Base-by-base conservation (phyloP, 2,113 vertebrate species). In the Zosterops pallidus region DNA sequence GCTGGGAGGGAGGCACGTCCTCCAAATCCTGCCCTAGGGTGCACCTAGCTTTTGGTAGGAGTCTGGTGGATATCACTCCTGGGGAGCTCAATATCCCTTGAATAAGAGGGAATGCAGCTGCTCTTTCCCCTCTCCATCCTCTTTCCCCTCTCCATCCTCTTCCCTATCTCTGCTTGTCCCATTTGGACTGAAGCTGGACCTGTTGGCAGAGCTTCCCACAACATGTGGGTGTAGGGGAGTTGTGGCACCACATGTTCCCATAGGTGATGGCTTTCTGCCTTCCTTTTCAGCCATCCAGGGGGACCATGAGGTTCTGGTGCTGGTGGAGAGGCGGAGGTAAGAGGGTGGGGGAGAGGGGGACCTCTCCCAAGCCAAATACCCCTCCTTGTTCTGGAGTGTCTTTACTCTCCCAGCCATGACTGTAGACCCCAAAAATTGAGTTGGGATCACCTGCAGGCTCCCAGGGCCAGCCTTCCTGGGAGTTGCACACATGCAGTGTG, bases 291-390 rank as follows among this genome's bases (percentile, higher is more conserved):
- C 99, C 16, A 97, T 98, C 67, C 98, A 99, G 56, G 98, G 98
- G 47, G 99, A 99, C 74, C 98, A 97, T 6, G 99, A 99, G 39
- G 99, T 98, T 68, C 98, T 99, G 72, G 99, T 99, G 81, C 97
- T 99, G 95, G 99, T 99, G 95, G 99, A 99, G 96, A 98, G 97
- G 60, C 98, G 99, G 59, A 99, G 99, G 99, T 99, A 86, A 97
- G 74, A 69, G 12, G 29, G 1, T 7, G 9, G 12, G 9, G 20
- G 19, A 68, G 46, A 44, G 18, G 9, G 13, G 3, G 7, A 1
- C 0, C 14, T 25, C 9, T 39, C 20, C 6, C 55, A 44, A 39
- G 31, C 29, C 28, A 52, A 71, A 39, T 18, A 84, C 4, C 35
- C 35, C 13, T 37, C 5, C 11, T 11, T 15, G 4, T 42, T 57